Evolutionary conservation across 23 tunicate species (phyloP).

Genomic region (Oikopleura dioica): DNA sequence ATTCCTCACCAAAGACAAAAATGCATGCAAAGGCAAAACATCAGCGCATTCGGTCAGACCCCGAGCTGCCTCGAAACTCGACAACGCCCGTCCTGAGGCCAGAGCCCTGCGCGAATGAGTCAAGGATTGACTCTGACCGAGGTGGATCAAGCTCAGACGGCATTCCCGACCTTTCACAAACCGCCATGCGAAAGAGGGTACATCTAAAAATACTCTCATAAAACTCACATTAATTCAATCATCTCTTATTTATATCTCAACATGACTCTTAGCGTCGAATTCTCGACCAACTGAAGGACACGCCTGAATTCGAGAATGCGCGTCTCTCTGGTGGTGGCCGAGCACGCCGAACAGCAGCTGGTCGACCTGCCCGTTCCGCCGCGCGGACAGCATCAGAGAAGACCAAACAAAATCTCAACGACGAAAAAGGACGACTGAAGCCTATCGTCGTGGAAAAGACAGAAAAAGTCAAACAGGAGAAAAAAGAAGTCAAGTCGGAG

Average conservation of each 20-base stretch:
- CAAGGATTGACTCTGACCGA: too few relatives aligned
- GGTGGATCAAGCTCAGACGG: too few relatives aligned
- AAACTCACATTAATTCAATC: background rate
- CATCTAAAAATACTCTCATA: background rate
- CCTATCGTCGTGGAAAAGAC: background rate
- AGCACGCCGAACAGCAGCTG: background rate
- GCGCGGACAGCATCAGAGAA: conserved; percentile 3
- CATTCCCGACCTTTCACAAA: too few relatives aligned
- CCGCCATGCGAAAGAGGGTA: too few relatives aligned
- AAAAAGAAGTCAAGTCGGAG: background rate
- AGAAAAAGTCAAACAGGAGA: background rate
- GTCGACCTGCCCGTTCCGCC: background rate
- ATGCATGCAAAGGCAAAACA: too few relatives aligned
- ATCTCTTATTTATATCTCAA: background rate
- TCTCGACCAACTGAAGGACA: background rate
- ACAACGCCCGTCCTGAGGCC: too few relatives aligned
- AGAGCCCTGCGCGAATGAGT: too few relatives aligned
- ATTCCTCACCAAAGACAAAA: too few relatives aligned
- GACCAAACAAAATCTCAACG: background rate
- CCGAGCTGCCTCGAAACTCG: too few relatives aligned
- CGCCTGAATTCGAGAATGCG: background rate
- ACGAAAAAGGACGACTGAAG: background rate
- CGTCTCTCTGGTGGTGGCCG: background rate
- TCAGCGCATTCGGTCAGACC: too few relatives aligned
- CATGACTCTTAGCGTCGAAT: background rate